phyloP scores from a whole-genome alignment of 2,888 invertebrate species.

The Thera obeliscata region DNA sequence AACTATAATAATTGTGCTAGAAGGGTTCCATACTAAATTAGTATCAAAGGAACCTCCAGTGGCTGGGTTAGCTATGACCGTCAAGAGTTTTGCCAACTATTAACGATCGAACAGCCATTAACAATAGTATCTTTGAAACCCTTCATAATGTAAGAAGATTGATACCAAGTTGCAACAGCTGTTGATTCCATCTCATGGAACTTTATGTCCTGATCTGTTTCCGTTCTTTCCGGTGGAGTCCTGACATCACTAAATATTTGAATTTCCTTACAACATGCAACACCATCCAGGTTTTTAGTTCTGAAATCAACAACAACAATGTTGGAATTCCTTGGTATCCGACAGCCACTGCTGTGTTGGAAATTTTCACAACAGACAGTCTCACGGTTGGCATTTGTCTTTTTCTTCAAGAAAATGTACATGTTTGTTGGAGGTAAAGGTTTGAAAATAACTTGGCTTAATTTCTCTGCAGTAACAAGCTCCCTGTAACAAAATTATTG shows the following conservation, averaged over 20 bases:
- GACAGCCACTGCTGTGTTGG: constrained; percentile 62
- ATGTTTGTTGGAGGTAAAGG: constrained; percentile 75
- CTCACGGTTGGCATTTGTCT: constrained; percentile 48
- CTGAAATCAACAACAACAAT: constrained; percentile 70
- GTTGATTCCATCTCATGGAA: constrained; percentile 70
- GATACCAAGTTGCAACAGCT: constrained; percentile 75
- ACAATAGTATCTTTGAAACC: constrained; percentile 85
- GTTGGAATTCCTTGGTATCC: constrained; percentile 68
- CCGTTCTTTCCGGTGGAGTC: constrained; percentile 38
- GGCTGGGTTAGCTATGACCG: background rate
- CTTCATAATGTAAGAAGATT: constrained; percentile 81
- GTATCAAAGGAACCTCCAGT: background rate
- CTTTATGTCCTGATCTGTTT: constrained; percentile 51
- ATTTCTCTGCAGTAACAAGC: constrained; percentile 74
- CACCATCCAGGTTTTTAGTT: constrained; percentile 51
- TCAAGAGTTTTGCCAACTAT: constrained; percentile 73
- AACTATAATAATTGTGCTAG: constrained; percentile 30
- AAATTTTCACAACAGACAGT: constrained; percentile 64
- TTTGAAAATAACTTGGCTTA: constrained; percentile 71
- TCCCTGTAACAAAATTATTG: constrained; percentile 61
- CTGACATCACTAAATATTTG: constrained; percentile 70
- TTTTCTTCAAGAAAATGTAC: constrained; percentile 78
- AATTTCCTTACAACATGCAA: constrained; percentile 72
- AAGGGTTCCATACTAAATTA: background rate
- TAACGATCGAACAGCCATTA: constrained; percentile 81